Base-by-base conservation (phyloP, 1,140 invertebrate genomes). In the Pygmarrhopalites habei region DNA sequence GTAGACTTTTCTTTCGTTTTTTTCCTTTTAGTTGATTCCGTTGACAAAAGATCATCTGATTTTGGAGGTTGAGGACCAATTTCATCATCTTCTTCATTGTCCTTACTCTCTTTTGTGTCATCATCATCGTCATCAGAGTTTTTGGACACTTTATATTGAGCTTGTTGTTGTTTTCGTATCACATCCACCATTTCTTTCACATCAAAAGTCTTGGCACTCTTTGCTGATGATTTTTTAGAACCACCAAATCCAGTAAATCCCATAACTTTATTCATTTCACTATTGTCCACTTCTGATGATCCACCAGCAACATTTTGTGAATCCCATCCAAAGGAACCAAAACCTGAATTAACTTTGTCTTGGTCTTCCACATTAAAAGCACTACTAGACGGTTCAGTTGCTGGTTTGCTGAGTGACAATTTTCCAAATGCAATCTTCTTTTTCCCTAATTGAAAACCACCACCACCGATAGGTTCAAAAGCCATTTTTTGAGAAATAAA, bases 231-330 rank as follows among this genome's bases (percentile, higher is more conserved):
- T 26, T 71, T 70, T 57, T 64, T 72, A 58, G 35, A 70, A 2
- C 70, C 60, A 3, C 71, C 73, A 69, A 75, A 75, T 5, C 62
- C 70, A 17, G 65, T 56, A 52, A 75, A 74, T 14, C 74, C 74
- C 73, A 75, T 75, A 30, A 58, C 66, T 55, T 46, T 52, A 10
- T n/a, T n/a, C n/a, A n/a, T n/a, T n/a, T n/a, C n/a, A n/a, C n/a
- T n/a, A n/a, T n/a, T n/a, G n/a, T n/a, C n/a, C n/a, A n/a, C n/a
- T n/a, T n/a, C n/a, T n/a, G n/a, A n/a, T n/a, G n/a, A n/a, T n/a
- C n/a, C n/a, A n/a, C n/a, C n/a, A n/a, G n/a, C n/a, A n/a, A n/a
- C n/a, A n/a, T n/a, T n/a, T n/a, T n/a, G n/a, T n/a, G n/a, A n/a
- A n/a, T n/a, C n/a, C n/a, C n/a, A n/a, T n/a, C 28, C 21, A 47